Conservation (phyloP, 2,888 invertebrate species). For the Pachliopta kotzebuea region DNA sequence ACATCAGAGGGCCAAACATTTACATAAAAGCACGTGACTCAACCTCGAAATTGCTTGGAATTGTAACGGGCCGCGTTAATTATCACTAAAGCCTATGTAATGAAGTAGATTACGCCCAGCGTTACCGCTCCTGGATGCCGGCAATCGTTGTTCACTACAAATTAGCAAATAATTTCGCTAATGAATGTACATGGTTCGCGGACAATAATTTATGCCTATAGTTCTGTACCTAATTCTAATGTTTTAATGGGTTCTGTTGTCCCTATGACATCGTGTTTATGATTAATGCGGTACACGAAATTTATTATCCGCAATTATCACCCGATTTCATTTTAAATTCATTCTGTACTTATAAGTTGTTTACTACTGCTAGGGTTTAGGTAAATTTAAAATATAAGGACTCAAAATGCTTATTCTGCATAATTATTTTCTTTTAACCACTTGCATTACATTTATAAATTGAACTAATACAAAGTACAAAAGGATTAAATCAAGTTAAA, state of each 20-base stretch:
- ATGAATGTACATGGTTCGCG: conserved; percentile 56
- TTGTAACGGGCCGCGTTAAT: conserved; percentile 54
- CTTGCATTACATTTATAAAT: too few relatives aligned
- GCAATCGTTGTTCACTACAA: conserved; percentile 57
- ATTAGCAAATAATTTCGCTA: conserved; percentile 71
- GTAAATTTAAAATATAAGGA: too few relatives aligned
- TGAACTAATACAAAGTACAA: too few relatives aligned
- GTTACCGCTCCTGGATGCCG: conserved; percentile 51
- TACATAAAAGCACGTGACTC: conserved; percentile 35
- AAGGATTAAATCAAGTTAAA: too few relatives aligned
- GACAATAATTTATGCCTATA: conserved; percentile 25
- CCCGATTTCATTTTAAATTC: background rate
- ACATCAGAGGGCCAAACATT: conserved; percentile 27
- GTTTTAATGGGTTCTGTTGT: conserved; percentile 40
- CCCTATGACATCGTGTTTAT: conserved; percentile 24
- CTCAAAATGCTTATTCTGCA: background rate
- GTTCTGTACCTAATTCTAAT: conserved; percentile 42
- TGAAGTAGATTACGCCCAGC: conserved; percentile 60
- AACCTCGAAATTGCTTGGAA: conserved; percentile 38
- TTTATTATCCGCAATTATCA: conserved; percentile 7
- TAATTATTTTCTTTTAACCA: too few relatives aligned
- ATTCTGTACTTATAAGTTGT: background rate
- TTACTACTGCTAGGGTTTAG: too few relatives aligned
- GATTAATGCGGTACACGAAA: conserved; percentile 15
- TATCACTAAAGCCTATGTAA: conserved; percentile 59